Conservation (phyloP, 2,113 vertebrate genomes). For the Chloropsis hardwickii region DNA sequence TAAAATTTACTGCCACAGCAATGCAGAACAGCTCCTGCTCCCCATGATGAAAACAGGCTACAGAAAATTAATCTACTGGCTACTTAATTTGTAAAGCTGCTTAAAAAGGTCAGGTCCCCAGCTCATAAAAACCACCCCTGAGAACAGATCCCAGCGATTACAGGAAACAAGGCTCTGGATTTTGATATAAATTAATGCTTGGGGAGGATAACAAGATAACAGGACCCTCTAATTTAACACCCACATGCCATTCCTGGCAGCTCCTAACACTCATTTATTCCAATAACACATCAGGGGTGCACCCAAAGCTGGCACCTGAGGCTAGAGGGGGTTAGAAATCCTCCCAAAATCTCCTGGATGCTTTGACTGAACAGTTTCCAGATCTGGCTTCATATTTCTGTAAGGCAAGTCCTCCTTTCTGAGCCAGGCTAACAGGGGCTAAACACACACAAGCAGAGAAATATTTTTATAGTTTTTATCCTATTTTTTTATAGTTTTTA, state of each 20-base stretch:
- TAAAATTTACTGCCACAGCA: background rate
- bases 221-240: background rate
- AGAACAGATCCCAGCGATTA: conserved; percentile 22
- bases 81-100: conserved; percentile 35
- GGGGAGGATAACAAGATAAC: background rate
- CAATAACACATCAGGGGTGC: background rate
- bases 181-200: conserved; percentile 23
- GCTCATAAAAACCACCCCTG: background rate
- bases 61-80: conserved; percentile 35
- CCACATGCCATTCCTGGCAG: background rate
- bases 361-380: background rate
- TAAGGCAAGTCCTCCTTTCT: background rate
- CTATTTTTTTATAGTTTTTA: fast-evolving
- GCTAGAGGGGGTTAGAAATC: background rate
- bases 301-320: background rate
- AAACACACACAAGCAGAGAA: background rate
- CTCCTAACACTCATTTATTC: background rate
- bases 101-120: conserved; percentile 29
- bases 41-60: background rate
- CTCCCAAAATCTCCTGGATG: background rate
- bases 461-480: background rate
- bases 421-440: background rate
- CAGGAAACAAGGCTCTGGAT: background rate
- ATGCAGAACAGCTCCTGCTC: background rate
- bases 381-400: background rate